Evolutionary conservation across 1,140 invertebrate species (phyloP).

Genomic region (Centruroides vittatus): DNA sequence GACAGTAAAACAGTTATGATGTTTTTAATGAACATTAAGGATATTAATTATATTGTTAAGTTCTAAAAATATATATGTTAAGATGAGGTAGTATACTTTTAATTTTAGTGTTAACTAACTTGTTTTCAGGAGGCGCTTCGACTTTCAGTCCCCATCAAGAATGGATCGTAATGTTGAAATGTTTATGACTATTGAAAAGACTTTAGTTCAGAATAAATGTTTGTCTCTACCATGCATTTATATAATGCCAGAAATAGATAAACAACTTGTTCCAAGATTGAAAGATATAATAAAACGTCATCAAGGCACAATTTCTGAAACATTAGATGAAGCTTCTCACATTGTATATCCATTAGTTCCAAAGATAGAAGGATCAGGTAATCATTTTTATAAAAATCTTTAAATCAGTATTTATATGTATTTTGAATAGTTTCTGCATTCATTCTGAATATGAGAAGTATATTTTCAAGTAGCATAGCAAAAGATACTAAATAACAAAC

Average conservation of each 20-base stretch:
- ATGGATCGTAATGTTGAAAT: constrained; percentile 88
- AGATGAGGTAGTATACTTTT: too few species aligned
- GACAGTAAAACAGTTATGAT: too few species aligned
- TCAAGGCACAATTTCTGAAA: constrained; percentile 63
- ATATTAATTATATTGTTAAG: too few species aligned
- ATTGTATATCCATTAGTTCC: constrained; percentile 58
- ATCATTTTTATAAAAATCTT: too few species aligned
- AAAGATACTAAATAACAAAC: too few species aligned
- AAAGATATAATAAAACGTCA: constrained; percentile 79
- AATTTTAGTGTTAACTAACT: background rate
- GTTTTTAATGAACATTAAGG: too few species aligned
- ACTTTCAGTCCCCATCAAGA: constrained; percentile 64
- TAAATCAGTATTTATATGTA: too few species aligned
- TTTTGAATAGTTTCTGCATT: too few species aligned
- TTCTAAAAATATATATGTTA: too few species aligned
- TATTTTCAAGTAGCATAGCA: too few species aligned
- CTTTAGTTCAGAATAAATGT: constrained; percentile 63
- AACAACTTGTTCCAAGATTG: constrained; percentile 53
- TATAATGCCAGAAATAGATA: constrained; percentile 73
- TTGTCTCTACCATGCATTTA: constrained; percentile 62
- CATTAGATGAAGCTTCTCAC: constrained; percentile 78
- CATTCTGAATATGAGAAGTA: too few species aligned
- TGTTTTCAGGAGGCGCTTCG: constrained; percentile 26
- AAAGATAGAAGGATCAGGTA: constrained; percentile 31
- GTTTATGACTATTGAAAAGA: constrained; percentile 80